A percentile compares a stretch with the other conserved stretches of the same genome.
These are phyloP conservation scores for Oegoconia quadripuncta DNA, from an alignment of 2,888 invertebrate species.

Conservation along the genomic window DNA sequence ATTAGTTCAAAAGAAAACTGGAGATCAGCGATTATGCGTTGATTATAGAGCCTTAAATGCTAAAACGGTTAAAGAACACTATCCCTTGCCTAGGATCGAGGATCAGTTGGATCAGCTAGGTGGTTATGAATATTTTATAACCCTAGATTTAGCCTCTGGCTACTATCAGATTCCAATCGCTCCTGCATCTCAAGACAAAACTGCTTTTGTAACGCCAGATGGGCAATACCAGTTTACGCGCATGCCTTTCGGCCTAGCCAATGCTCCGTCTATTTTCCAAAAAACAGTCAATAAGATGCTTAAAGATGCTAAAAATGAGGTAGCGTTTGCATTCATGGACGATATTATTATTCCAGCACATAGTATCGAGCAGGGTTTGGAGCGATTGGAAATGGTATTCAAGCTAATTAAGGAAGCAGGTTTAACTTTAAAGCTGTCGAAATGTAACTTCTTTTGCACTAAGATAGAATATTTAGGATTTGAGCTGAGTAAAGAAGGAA, in stretches of 20 bases:
- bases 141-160: too few species aligned
- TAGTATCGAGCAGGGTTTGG: constrained; percentile 6
- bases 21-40: constrained; percentile 6
- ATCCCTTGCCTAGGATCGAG: constrained; percentile 10
- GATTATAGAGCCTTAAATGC: constrained; percentile 7
- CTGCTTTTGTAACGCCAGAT: too few species aligned
- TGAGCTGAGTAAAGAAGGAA: too few species aligned
- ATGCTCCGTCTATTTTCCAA: too few species aligned
- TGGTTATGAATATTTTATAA: constrained; percentile 6
- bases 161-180: too few species aligned
- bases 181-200: too few species aligned
- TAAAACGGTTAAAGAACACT: constrained; percentile 8
- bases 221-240: too few species aligned
- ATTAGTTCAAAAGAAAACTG: constrained; percentile 25
- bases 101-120: constrained; percentile 7
- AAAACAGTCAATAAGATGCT: constrained; percentile 14
- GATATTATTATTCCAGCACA: constrained; percentile 12
- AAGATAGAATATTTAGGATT: constrained; percentile 22
- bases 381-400: constrained; percentile 13
- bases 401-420: constrained; percentile 14
- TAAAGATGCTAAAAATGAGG: constrained; percentile 3
- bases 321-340: constrained; percentile 12
- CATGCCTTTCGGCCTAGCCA: too few species aligned
- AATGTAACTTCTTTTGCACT: constrained; percentile 21
- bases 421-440: constrained; percentile 18